Evolutionary conservation across 2,797 vertebrate species (phyloP).

Genomic region (Calcarius lapponicus): DNA sequence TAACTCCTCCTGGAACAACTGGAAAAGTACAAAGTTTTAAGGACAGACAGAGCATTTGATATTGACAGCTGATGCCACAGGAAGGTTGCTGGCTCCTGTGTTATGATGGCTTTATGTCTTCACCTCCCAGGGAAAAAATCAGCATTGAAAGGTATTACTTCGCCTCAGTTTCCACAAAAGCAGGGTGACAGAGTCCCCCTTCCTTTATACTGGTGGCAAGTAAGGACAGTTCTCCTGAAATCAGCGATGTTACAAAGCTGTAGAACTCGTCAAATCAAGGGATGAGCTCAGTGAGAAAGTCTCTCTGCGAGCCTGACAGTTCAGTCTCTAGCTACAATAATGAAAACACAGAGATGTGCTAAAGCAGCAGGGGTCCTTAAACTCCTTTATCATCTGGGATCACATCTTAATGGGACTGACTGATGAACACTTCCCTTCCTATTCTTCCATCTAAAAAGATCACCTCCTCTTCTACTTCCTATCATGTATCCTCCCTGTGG

Average conservation of each 20-base stretch:
- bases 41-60: not conserved
- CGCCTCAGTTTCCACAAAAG: not conserved
- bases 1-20: conserved; percentile 17
- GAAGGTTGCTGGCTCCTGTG: conserved; percentile 16
- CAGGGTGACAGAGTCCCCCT: not conserved
- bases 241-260: not conserved
- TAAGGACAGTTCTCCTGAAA: not conserved
- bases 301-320: not conserved
- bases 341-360: not conserved
- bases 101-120: not conserved
- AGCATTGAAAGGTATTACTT: not conserved
- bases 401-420: conserved; percentile 35
- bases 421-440: conserved; percentile 32
- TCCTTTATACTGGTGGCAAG: not conserved
- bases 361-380: conserved; percentile 32
- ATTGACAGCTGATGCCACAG: not conserved
- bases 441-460: conserved; percentile 14
- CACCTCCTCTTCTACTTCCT: conserved; percentile 26
- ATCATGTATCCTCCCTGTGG: conserved; percentile 23
- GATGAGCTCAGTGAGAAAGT: not conserved
- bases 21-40: conserved; percentile 5
- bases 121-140: not conserved
- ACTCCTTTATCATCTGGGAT: conserved; percentile 34
- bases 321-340: conserved; percentile 18
- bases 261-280: not conserved